Percentiles rank a stretch among this genome's conserved stretches.
phyloP scores from a whole-genome alignment of 1,140 invertebrate species.

The Drosophila asahinai region DNA sequence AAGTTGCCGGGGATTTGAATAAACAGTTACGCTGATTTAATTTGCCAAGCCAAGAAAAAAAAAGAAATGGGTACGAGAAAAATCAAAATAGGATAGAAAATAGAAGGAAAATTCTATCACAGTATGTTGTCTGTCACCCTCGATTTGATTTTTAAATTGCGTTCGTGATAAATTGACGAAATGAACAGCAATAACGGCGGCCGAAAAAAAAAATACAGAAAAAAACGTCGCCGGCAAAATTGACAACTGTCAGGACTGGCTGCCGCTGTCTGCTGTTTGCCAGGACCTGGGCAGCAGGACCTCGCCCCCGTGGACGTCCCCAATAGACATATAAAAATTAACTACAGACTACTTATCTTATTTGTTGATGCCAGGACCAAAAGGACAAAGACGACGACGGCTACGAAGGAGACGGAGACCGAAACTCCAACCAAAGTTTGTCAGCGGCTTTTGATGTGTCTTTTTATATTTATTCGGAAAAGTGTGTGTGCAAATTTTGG shows the following conservation, averaged over 20 bases:
- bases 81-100: constrained; percentile 28
- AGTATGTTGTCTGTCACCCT: constrained; percentile 84
- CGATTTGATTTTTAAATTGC: constrained; percentile 84
- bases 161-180: constrained; percentile 84
- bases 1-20: constrained; percentile 84
- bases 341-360: constrained; percentile 83
- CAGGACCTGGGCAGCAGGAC: constrained; percentile 16
- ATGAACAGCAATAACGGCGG: constrained; percentile 79
- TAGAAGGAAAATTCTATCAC: constrained; percentile 73
- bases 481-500: constrained; percentile 9
- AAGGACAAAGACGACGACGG: constrained; percentile 10
- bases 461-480: constrained; percentile 8
- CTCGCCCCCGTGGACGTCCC: constrained; percentile 40
- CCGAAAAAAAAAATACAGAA: constrained; percentile 21
- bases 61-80: neutral
- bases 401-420: constrained; percentile 7
- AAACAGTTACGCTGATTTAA: constrained; percentile 85
- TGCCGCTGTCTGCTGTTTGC: constrained; percentile 36
- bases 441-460: constrained; percentile 66
- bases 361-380: constrained; percentile 65
- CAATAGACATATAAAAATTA: constrained; percentile 83
- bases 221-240: constrained; percentile 60
- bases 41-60: constrained; percentile 49
- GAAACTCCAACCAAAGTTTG: constrained; percentile 53
- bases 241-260: constrained; percentile 77